Evolutionary conservation across 2,113 vertebrate species (phyloP), one percentile per base, ranked within the genome.

Genomic region (Anoplopoma fimbria): DNA sequence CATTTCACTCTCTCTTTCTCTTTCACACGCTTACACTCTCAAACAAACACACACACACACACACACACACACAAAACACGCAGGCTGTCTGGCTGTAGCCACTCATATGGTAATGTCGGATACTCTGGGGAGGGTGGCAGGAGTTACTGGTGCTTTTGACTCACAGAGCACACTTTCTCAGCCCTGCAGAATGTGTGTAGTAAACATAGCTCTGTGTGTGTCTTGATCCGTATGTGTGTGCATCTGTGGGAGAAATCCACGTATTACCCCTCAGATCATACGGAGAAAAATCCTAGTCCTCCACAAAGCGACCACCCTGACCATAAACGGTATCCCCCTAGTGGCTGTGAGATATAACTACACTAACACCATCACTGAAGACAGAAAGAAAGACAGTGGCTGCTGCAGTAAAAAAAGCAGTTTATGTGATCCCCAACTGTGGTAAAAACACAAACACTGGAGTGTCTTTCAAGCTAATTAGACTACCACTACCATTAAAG

Each of bases 321-420:
- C 31, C 75, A 77, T 69, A 63, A 71, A 83, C 69, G 77, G 64
- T 65, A 58, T 89, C 94, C 93, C 67, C 93, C 94, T 91, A 86
- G 93, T 94, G 94, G 93, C 38, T n/a, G 31, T 49, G 17, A 42
- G 0, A 0, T 1, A 77, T 34, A 71, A 90, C 75, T 71, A 77
- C 92, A 93, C 25, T 69, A 65, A 40, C 14, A 29, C 21, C 9
- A 33, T 21, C 19, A 75, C 29, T 77, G 57, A 53, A 36, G 10
- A 77, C 2, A 38, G 34, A 23, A 14, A 31, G 5, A 51, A 71
- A 75, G 38, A 4, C 29, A 25, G 7, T 40, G 13, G 10, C n/a
- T 25, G 76, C 29, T 79, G 77, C 63, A 61, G 58, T 58, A 19
- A 73, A 69, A 53, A 55, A 81, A 19, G 58, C 61, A 68, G 25